Base-by-base conservation (phyloP, 1,140 invertebrate genomes). In the Brachionus plicatilis region DNA sequence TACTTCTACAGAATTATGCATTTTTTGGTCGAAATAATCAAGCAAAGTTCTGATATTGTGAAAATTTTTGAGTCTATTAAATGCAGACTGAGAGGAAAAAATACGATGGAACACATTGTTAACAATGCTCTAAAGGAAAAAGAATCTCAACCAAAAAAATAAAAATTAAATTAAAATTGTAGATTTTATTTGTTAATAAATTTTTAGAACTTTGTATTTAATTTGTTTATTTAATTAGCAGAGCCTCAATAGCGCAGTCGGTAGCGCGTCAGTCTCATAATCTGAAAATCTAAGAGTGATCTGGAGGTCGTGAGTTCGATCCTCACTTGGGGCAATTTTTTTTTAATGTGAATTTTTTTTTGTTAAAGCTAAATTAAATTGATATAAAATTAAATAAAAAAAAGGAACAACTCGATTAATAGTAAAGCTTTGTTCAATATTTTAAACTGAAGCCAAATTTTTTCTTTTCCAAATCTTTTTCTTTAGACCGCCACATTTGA, bases 241-340 rank as follows among this genome's bases (percentile, higher is more conserved):
- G 37, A 76, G 72, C 72, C 72, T 76, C 72, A 76, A 76, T 76
- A 76, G 72, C 72, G 72, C 72, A 76, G 72, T 76, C 72, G 72
- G 72, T 76, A 76, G 72, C 72, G 72, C 72, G 72, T 76, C 72
- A 76, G 72, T 76, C 72, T 76, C 72, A 76, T 76, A 76, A 76
- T 76, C 72, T 76, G 20, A 76, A 50, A 50, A 24, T 24, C 14
- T 17, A 29, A 50, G 72, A 76, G 72, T 76, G 14, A 76, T 76
- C 72, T 76, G 72, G 72, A 76, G 72, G 72, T 76, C 72, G 72
- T 76, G 72, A 76, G 72, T 76, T 76, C 72, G 72, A 76, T 76
- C 72, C 72, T 76, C 72, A 76, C 72, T 76, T 76, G 72, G 72
- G 72, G 72, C 72, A 76, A 50, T 27, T 76, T 7, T 27, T 76